These are phyloP conservation scores for Montipora sp. DNA, from an alignment of 64 coral and sea anemone species.

Conservation along the genomic window DNA sequence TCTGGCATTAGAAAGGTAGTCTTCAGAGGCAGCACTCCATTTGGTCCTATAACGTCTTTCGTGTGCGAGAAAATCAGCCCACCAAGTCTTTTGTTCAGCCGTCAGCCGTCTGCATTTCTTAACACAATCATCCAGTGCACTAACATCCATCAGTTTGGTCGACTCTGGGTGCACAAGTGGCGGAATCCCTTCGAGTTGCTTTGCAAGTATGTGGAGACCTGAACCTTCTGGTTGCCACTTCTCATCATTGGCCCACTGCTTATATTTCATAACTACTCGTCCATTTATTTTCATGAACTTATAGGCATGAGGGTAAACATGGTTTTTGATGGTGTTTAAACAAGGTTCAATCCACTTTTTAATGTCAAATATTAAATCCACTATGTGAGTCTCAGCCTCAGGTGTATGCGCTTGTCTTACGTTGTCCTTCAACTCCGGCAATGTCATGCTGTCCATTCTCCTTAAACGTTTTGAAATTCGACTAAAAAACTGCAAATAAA, in stretches of 20 bases:
- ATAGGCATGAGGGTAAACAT: neutral
- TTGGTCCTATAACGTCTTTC: neutral
- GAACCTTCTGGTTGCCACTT: neutral
- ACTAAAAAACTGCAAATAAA: neutral
- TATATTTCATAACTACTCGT: neutral
- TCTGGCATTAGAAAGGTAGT: neutral
- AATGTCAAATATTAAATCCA: slow-evolving; percentile 16
- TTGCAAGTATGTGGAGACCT: neutral
- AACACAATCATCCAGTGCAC: neutral
- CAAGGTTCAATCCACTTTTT: neutral
- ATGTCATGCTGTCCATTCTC: neutral
- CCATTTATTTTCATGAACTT: neutral
- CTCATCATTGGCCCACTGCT: slow-evolving; percentile 8
- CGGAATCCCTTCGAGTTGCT: neutral
- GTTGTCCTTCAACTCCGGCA: neutral
- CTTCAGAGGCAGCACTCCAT: neutral
- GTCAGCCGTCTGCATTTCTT: neutral
- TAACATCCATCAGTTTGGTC: neutral
- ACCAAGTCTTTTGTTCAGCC: neutral
- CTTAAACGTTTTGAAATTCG: neutral
- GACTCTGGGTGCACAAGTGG: neutral
- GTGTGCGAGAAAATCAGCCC: neutral
- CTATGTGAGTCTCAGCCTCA: neutral
- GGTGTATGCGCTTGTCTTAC: neutral
- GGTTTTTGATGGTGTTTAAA: neutral